Conservation (phyloP, 2,888 invertebrate genomes). For the Pocota personata region DNA sequence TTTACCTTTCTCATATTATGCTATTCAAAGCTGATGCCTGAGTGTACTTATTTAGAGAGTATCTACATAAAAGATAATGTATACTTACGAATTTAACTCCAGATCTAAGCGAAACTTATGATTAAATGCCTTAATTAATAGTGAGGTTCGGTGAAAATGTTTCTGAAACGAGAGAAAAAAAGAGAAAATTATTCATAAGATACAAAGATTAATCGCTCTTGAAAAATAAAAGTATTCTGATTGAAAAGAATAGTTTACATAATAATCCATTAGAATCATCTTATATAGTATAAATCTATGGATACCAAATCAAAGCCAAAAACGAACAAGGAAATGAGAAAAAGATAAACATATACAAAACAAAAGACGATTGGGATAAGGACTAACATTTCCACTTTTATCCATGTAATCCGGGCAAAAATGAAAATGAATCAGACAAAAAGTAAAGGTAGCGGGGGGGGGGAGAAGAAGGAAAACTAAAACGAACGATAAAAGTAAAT, state of each 20-base stretch:
- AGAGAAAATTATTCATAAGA: slow-evolving; percentile 20
- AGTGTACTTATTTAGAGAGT: neutral
- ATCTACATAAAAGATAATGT: slow-evolving; percentile 9
- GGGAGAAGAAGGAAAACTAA: neutral
- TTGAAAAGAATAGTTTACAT: slow-evolving; percentile 41
- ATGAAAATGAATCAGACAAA: slow-evolving; percentile 53
- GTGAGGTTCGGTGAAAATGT: slow-evolving; percentile 96
- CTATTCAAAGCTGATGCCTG: neutral
- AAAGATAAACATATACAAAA: slow-evolving; percentile 4
- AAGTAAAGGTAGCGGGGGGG: neutral
- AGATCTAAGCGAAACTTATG: slow-evolving; percentile 97
- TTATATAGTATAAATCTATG: slow-evolving; percentile 23
- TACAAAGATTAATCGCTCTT: neutral
- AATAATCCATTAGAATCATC: slow-evolving; percentile 8
- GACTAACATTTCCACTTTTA: slow-evolving; percentile 34
- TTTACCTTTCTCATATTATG: neutral
- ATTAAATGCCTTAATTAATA: slow-evolving; percentile 98
- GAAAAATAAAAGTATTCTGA: neutral
- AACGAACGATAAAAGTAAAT: slow-evolving; percentile 67
- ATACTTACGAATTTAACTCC: slow-evolving; percentile 97
- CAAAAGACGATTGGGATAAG: slow-evolving; percentile 33
- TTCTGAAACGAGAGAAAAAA: slow-evolving; percentile 85
- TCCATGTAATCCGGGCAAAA: slow-evolving; percentile 45
- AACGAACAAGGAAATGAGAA: neutral
- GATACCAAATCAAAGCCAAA: slow-evolving; percentile 40